Evolutionary conservation across 2,888 invertebrate genomes (phyloP).

Genomic region (Agriopis aurantiaria): DNA sequence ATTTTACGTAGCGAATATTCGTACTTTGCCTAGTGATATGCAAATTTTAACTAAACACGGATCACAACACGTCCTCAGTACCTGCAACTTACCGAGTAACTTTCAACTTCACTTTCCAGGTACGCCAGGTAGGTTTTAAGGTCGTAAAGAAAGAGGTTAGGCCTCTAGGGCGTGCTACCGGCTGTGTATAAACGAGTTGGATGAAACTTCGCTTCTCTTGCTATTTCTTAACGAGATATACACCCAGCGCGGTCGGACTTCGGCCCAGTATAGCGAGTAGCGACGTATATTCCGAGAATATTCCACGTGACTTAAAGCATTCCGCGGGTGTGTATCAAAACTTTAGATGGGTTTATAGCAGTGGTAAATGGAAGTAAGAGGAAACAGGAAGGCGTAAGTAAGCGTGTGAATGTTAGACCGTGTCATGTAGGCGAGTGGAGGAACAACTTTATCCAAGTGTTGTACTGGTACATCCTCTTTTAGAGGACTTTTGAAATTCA

Average conservation of each 20-base stretch:
- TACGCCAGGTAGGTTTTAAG: constrained; percentile 51
- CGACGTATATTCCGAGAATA: constrained; percentile 36
- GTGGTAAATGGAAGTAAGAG: constrained; percentile 41
- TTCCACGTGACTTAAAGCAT: constrained; percentile 47
- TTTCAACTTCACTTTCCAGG: constrained; percentile 38
- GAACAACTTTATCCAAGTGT: constrained; percentile 27
- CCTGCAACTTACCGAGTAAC: constrained; percentile 25
- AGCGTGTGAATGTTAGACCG: constrained; percentile 39
- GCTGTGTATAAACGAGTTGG: constrained; percentile 69
- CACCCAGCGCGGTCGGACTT: constrained; percentile 51
- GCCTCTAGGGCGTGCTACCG: constrained; percentile 72
- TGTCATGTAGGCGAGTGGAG: constrained; percentile 9
- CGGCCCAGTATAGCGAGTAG: constrained; percentile 54
- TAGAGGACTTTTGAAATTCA: constrained; percentile 12
- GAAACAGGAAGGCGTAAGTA: constrained; percentile 42
- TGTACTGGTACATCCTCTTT: constrained; percentile 7
- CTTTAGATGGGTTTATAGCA: constrained; percentile 46
- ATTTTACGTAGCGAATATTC: too few species aligned
- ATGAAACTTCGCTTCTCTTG: constrained; percentile 67
- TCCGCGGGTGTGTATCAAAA: constrained; percentile 44
- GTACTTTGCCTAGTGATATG: too few species aligned
- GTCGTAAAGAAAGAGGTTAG: constrained; percentile 65
- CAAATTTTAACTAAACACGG: background rate
- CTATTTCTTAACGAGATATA: constrained; percentile 65
- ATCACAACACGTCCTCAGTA: background rate